Evolutionary conservation across 2,113 vertebrate species (phyloP), one percentile per base, ranked within the genome.

Genomic region (Capreolus pygargus): DNA sequence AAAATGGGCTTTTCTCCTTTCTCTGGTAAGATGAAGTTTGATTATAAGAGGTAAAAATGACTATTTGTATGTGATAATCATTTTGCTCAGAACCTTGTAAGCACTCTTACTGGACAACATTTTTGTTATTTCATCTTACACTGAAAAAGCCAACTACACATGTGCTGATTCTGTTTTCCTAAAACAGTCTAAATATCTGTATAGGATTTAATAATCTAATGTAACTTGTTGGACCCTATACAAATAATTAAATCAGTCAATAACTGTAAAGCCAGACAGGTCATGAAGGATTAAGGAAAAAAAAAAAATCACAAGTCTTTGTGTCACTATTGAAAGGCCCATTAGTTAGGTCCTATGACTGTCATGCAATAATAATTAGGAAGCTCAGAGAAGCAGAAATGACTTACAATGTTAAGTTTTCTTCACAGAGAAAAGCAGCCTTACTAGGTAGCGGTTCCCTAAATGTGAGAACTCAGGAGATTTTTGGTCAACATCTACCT

Each of bases 251-350:
- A 67, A 74, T 57, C 61, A 92, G 25, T n/a, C 30, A 89, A 33
- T 23, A 83, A 83, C 64, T 54, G 82, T 89, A 82, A 89, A 93
- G 52, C 15, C 91, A 76, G 50, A 67, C 6, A 12, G 39, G 60
- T 89, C 86, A 84, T 2, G 19, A 94, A 88, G 57, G 82, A 88
- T 88, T 97, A 95, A 85, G 61, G 54, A 86, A 76, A 78, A 86
- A 76, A 76, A 36, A 25, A 81, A 93, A 89, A 50, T 74, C 89
- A 15, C 4, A 43, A 54, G 39, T 79, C 45, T 55, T 19, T 81
- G 67, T 27, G 14, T 92, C 61, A 33, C 76, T 33, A 4, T 3
- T n/a, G 52, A 79, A 76, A 64, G 39, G 36, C 9, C 58, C 23
- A 28, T 50, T 87, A 76, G 33, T 67, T 58, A 50, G 79, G 39